These are phyloP conservation scores for Xenopus borealis DNA, from an alignment of 2,113 vertebrate species.

Conservation along the genomic window DNA sequence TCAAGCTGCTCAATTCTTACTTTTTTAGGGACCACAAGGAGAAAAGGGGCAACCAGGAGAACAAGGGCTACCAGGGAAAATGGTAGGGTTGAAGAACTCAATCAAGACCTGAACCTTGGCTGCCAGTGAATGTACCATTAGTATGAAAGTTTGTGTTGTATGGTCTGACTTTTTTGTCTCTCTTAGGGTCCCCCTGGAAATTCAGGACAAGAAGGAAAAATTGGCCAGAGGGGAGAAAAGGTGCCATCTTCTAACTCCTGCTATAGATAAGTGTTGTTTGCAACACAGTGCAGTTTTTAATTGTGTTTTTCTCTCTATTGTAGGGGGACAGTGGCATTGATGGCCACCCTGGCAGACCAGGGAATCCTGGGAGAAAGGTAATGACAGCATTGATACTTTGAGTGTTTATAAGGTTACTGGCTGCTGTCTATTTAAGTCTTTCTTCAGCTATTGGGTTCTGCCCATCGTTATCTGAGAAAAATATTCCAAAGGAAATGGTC, in stretches of 20 bases:
- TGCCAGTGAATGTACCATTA: no score
- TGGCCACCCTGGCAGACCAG: slow-evolving; percentile 62
- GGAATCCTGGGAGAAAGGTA: slow-evolving; percentile 73
- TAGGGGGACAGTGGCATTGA: slow-evolving; percentile 68
- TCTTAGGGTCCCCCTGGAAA: slow-evolving; percentile 69
- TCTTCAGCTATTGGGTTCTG: no score
- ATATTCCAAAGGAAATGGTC: no score
- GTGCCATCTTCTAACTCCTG: slow-evolving; percentile 51
- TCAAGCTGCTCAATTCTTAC: neutral
- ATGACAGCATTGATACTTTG: slow-evolving; percentile 13
- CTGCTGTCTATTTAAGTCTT: no score
- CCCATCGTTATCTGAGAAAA: no score
- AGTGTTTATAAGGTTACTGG: no score
- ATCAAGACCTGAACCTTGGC: neutral
- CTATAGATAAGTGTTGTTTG: no score
- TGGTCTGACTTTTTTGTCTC: slow-evolving; percentile 11
- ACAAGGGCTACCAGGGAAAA: slow-evolving; percentile 60
- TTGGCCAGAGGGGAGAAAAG: slow-evolving; percentile 75
- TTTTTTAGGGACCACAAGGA: slow-evolving; percentile 66
- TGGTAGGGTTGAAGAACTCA: slow-evolving; percentile 55
- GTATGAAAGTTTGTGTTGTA: no score
- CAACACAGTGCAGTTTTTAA: no score
- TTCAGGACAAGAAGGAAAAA: slow-evolving; percentile 67
- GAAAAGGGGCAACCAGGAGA: slow-evolving; percentile 65
- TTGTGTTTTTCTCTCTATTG: neutral